Conservation (phyloP, 1,140 invertebrate genomes). For the Formica selysi region DNA sequence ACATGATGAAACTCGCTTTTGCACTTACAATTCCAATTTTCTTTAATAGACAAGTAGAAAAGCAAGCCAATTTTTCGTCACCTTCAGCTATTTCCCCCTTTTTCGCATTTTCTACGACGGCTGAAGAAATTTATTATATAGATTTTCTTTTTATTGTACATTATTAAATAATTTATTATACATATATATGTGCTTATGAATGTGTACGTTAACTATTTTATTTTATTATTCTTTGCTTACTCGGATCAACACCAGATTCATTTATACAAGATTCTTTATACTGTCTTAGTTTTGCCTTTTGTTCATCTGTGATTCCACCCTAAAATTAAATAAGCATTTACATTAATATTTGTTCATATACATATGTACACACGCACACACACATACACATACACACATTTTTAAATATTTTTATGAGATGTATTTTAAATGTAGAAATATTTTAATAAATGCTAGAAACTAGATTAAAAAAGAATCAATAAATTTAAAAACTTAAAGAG, state of each 20-base stretch:
- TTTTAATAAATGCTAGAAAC: no score
- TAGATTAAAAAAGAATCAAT: no score
- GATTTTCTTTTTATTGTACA: neutral
- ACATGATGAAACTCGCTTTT: neutral
- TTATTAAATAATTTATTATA: neutral
- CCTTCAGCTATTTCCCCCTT: conserved; percentile 52
- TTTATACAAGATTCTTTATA: conserved; percentile 71
- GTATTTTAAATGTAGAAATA: neutral
- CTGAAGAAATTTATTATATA: conserved; percentile 60
- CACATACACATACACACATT: neutral
- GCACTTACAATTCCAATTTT: conserved; percentile 71
- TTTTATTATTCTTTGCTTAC: conserved; percentile 67
- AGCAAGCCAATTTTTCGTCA: conserved; percentile 70
- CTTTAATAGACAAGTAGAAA: conserved; percentile 67
- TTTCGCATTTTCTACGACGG: conserved; percentile 69
- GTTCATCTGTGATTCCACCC: conserved; percentile 74
- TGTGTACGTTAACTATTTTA: neutral
- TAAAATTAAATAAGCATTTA: conserved; percentile 56
- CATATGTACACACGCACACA: no score
- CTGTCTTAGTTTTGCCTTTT: conserved; percentile 71
- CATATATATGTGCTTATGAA: neutral
- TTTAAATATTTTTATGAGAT: neutral
- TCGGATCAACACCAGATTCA: conserved; percentile 74
- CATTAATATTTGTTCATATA: neutral
- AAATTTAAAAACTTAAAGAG: no score